phyloP scores from a whole-genome alignment of 1,140 invertebrate species.

The Heliconius nattereri region DNA sequence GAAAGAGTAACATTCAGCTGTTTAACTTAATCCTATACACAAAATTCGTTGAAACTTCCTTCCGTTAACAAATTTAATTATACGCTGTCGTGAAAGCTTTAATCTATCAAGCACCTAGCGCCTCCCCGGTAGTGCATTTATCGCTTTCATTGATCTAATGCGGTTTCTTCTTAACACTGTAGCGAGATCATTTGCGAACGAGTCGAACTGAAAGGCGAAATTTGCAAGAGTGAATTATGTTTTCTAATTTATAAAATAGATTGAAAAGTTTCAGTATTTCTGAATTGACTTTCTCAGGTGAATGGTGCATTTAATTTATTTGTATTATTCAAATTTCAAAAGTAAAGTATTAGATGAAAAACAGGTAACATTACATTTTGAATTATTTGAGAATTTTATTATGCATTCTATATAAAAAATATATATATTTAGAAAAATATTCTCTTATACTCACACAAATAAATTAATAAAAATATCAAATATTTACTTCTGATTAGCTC shows the following conservation, averaged over 20 bases:
- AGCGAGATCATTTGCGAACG: constrained; percentile 9
- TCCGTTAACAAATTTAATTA: constrained; percentile 28
- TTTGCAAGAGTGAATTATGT: constrained; percentile 5
- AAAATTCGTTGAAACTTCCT: constrained; percentile 7
- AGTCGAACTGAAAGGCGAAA: constrained; percentile 6
- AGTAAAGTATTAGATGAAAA: neutral
- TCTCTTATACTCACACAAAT: too few species aligned
- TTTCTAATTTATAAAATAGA: constrained; percentile 8
- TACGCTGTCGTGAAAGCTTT: constrained; percentile 16
- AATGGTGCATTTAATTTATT: neutral
- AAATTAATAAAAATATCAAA: too few species aligned
- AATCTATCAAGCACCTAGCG: constrained; percentile 20
- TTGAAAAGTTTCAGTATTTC: constrained; percentile 1
- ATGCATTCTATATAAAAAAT: too few species aligned
- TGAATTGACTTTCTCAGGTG: neutral
- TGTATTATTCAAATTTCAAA: neutral
- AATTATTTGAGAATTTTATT: neutral
- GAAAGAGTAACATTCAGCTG: neutral
- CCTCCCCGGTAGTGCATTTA: constrained; percentile 28
- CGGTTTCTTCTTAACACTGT: constrained; percentile 10
- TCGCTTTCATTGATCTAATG: constrained; percentile 30
- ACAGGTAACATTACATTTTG: too few species aligned
- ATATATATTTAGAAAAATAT: too few species aligned
- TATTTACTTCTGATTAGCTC: too few species aligned
- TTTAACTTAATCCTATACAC: constrained; percentile 9